Evolutionary conservation across 2,888 invertebrate genomes (phyloP).

Genomic region (Aleiodes leptofemur): DNA sequence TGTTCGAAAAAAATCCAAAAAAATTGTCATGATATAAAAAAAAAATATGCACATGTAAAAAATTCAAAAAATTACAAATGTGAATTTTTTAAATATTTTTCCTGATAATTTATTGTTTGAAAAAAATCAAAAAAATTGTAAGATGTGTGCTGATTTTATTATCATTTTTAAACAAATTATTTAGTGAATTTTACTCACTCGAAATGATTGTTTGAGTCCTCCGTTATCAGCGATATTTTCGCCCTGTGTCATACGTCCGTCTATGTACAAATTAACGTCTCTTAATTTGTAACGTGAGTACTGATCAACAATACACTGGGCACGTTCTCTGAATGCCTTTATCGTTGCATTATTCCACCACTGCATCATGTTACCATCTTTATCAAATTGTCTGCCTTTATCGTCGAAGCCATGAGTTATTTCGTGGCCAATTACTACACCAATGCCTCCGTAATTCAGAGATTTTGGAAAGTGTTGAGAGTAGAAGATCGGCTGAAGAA

Average conservation of each 20-base stretch:
- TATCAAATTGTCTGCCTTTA: slow-evolving; percentile 92
- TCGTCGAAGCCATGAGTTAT: slow-evolving; percentile 91
- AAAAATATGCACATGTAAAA: too few species aligned
- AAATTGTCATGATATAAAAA: too few species aligned
- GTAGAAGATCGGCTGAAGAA: slow-evolving; percentile 90
- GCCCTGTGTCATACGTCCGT: slow-evolving; percentile 87
- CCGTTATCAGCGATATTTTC: slow-evolving; percentile 97
- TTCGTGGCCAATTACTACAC: slow-evolving; percentile 91
- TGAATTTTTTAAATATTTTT: too few species aligned
- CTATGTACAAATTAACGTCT: slow-evolving; percentile 84
- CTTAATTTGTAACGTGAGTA: slow-evolving; percentile 89
- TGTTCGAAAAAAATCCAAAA: too few species aligned
- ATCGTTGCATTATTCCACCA: slow-evolving; percentile 95
- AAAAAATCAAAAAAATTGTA: too few species aligned
- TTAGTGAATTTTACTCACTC: slow-evolving; percentile 77
- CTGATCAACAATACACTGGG: slow-evolving; percentile 92
- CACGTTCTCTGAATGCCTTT: slow-evolving; percentile 85
- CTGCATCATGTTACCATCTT: slow-evolving; percentile 91
- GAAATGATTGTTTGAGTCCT: slow-evolving; percentile 91
- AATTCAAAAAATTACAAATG: too few species aligned
- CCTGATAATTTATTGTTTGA: too few species aligned
- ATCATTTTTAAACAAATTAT: not conserved
- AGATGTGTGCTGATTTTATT: too few species aligned
- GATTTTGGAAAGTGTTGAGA: slow-evolving; percentile 90
- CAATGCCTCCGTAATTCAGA: slow-evolving; percentile 90